Conservation (phyloP, 2,797 vertebrate species). For the Pipistrellus pygmaeus region DNA sequence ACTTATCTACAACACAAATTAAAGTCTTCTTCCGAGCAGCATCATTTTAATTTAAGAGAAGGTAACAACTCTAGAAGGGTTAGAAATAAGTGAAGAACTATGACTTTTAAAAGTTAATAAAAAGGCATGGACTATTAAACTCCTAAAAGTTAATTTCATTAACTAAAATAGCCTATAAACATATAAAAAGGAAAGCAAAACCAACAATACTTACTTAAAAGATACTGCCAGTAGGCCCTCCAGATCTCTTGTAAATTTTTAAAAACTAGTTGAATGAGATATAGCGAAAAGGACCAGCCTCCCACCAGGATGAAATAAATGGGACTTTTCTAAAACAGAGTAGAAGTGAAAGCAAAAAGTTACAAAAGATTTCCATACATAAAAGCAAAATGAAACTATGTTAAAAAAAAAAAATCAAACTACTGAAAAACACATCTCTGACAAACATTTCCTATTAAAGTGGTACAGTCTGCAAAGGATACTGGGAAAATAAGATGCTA, state of each 20-base stretch:
- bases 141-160: slow-evolving; percentile 18
- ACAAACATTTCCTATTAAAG: slow-evolving; percentile 70
- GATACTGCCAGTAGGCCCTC: slow-evolving; percentile 93
- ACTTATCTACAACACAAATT: slow-evolving; percentile 38
- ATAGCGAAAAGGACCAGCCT: slow-evolving; percentile 97
- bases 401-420: background rate
- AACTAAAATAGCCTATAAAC: slow-evolving; percentile 60
- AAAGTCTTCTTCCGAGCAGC: background rate
- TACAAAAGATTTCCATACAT: slow-evolving; percentile 65
- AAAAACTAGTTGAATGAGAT: slow-evolving; percentile 95
- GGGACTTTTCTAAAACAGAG: slow-evolving; percentile 92
- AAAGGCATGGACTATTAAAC: slow-evolving; percentile 49
- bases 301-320: slow-evolving; percentile 94
- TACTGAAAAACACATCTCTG: slow-evolving; percentile 71
- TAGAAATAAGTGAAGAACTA: slow-evolving; percentile 50
- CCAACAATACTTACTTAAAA: slow-evolving; percentile 89
- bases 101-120: slow-evolving; percentile 53
- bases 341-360: slow-evolving; percentile 67
- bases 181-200: slow-evolving; percentile 58
- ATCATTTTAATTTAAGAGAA: slow-evolving; percentile 51
- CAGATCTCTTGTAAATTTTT: slow-evolving; percentile 94
- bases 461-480: slow-evolving; percentile 48
- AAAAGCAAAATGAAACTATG: slow-evolving; percentile 63
- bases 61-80: background rate
- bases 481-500: slow-evolving; percentile 57